A percentile compares a stretch with the other conserved stretches of the same genome.
Conservation (phyloP, 2,797 vertebrate genomes). For the Notamacropus eugenii region DNA sequence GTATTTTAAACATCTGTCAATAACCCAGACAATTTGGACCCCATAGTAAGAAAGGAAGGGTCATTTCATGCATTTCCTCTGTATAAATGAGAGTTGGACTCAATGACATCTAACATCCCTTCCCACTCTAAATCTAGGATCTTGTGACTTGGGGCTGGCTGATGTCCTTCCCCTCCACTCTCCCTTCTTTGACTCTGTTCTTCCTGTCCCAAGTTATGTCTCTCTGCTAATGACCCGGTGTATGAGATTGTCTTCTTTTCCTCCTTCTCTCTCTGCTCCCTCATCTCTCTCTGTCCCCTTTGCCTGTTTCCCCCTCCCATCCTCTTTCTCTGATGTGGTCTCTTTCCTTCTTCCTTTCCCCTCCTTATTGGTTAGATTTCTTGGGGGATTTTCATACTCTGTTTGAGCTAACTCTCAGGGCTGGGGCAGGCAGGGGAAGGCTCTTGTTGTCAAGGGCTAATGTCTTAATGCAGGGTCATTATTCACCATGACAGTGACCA, state of each 20-base stretch:
- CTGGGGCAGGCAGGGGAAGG: not conserved
- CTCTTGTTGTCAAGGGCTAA: conserved; percentile 79
- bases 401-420: not conserved
- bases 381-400: not conserved
- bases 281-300: not conserved
- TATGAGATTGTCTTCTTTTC: not conserved
- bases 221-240: not conserved
- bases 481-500: conserved; percentile 76
- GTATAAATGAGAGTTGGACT: not conserved
- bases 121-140: not conserved
- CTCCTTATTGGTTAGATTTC: not conserved
- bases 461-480: conserved; percentile 86
- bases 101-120: not conserved
- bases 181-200: not conserved
- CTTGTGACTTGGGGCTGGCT: not conserved
- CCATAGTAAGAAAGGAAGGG: not conserved
- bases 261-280: not conserved
- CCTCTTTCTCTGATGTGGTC: not conserved
- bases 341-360: not conserved
- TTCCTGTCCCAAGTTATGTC: not conserved
- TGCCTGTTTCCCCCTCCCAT: not conserved
- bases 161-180: not conserved
- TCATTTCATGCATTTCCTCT: not conserved
- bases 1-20: not conserved
- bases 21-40: not conserved